phyloP scores from a whole-genome alignment of 2,888 invertebrate species.

The Lithophane semibrunnea region DNA sequence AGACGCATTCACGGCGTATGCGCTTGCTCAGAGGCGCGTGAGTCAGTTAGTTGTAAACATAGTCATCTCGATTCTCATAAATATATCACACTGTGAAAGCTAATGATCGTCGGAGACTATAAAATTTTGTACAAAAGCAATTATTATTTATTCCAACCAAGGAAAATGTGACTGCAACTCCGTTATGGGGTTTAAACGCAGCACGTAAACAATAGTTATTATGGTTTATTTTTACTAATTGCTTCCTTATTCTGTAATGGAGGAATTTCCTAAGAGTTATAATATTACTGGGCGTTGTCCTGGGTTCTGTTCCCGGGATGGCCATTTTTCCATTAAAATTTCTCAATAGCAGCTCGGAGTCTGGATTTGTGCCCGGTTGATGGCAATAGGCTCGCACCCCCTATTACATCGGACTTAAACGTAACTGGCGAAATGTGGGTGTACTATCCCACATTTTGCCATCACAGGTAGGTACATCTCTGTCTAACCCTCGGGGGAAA shows the following conservation, averaged over 20 bases:
- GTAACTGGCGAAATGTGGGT: too few species aligned
- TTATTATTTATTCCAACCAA: slow-evolving; percentile 16
- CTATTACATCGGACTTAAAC: too few species aligned
- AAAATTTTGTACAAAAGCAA: not conserved
- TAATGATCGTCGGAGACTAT: slow-evolving; percentile 29
- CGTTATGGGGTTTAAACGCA: slow-evolving; percentile 25
- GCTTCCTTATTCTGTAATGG: slow-evolving; percentile 1
- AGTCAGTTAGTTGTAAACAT: slow-evolving; percentile 50
- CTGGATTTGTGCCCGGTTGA: too few species aligned
- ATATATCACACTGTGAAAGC: slow-evolving; percentile 33
- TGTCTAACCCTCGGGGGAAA: too few species aligned
- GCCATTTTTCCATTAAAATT: too few species aligned
- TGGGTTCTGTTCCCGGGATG: too few species aligned
- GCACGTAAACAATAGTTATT: not conserved
- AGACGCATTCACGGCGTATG: not conserved
- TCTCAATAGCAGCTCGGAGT: too few species aligned
- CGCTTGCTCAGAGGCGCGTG: slow-evolving; percentile 30
- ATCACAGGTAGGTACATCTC: too few species aligned
- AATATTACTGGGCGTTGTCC: not conserved
- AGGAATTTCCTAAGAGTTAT: not conserved
- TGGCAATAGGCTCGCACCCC: too few species aligned
- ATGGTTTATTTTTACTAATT: not conserved
- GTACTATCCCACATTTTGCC: too few species aligned
- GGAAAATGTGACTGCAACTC: slow-evolving; percentile 14
- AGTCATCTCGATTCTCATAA: slow-evolving; percentile 26